phyloP scores from a whole-genome alignment of 2,797 vertebrate genomes.

The Aselliscus stoliczkanus region DNA sequence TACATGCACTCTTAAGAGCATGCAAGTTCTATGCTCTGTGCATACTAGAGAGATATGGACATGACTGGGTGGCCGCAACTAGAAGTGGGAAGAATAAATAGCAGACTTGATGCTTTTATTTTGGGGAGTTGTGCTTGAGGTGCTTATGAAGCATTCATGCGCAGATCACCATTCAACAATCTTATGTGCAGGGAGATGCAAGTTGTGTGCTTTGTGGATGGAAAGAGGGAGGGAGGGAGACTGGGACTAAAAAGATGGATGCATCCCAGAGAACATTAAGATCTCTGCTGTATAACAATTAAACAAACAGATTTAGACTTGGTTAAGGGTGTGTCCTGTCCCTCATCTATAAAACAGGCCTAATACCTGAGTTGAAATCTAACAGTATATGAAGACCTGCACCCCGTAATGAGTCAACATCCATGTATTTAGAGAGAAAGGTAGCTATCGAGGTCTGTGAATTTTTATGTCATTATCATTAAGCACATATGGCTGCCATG shows the following conservation, averaged over 20 bases:
- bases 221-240: too few relatives aligned
- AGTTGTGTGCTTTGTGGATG: neutral
- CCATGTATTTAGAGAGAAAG: neutral
- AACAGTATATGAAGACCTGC: too few relatives aligned
- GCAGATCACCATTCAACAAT: neutral
- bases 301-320: neutral
- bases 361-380: neutral
- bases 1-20: fast-evolving
- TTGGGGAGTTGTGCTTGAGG: neutral
- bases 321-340: neutral
- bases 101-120: neutral
- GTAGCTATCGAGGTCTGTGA: fast-evolving
- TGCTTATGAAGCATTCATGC: neutral
- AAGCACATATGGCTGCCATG: fast-evolving
- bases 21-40: fast-evolving
- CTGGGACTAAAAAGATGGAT: neutral
- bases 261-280: neutral
- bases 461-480: neutral
- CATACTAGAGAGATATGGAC: fast-evolving
- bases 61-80: too few relatives aligned
- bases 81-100: neutral
- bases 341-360: neutral
- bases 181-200: neutral
- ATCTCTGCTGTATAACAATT: neutral
- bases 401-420: neutral